phyloP scores from a whole-genome alignment of 1,140 invertebrate species.

The Calliphora vicina region DNA sequence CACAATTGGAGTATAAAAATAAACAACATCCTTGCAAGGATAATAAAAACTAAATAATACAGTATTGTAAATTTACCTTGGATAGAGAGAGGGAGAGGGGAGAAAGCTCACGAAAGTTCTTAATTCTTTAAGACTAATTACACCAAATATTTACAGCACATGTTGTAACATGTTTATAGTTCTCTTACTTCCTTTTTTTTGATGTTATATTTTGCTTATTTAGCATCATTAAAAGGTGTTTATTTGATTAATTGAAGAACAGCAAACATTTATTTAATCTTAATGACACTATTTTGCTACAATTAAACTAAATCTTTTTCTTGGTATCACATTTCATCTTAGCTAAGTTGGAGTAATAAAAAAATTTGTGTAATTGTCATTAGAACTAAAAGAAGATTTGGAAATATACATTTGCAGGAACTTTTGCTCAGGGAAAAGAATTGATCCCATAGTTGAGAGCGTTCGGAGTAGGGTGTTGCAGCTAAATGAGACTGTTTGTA shows the following conservation, averaged over 20 bases:
- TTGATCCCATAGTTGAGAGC: conserved; percentile 51
- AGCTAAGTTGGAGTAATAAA: not conserved
- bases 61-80: not conserved
- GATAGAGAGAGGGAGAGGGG: not conserved
- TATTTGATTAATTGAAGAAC: conserved; percentile 24
- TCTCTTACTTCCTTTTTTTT: too few species aligned
- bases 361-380: too few species aligned
- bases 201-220: conserved; percentile 25
- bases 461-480: conserved; percentile 39
- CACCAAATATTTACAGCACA: not conserved
- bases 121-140: conserved; percentile 25
- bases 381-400: too few species aligned
- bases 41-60: not conserved
- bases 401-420: not conserved
- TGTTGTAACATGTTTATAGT: not conserved
- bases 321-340: not conserved
- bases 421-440: conserved; percentile 46
- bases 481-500: conserved; percentile 40
- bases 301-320: not conserved
- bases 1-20: not conserved
- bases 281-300: not conserved
- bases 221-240: not conserved
- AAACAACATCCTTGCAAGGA: not conserved
- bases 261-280: conserved; percentile 12
- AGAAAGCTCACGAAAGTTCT: not conserved